A percentile compares a stretch with the other conserved stretches of the same genome.
These are phyloP conservation scores for Lamprologus lemairii DNA, from an alignment of 2,113 vertebrate species.

Conservation along the genomic window DNA sequence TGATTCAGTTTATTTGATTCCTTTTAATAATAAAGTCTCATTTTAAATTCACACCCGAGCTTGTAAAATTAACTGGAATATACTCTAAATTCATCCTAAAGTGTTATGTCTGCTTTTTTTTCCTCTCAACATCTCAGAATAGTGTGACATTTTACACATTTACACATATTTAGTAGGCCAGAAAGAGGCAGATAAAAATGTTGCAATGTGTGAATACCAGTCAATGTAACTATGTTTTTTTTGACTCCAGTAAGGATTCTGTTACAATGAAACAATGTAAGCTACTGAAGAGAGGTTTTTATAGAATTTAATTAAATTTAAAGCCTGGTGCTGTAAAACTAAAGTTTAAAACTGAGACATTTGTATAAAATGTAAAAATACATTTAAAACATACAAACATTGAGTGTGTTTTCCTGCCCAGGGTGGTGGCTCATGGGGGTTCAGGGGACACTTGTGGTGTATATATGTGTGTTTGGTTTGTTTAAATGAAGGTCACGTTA, in stretches of 20 bases:
- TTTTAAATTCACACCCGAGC: background rate
- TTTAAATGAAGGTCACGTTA: conserved; percentile 43
- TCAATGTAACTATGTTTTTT: background rate
- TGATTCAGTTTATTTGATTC: background rate
- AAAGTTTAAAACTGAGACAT: background rate
- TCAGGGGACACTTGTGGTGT: background rate
- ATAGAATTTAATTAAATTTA: background rate
- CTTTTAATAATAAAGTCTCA: background rate
- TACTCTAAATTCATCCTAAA: background rate
- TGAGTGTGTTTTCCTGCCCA: background rate
- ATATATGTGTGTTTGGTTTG: background rate
- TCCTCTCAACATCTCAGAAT: background rate
- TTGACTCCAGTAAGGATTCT: background rate
- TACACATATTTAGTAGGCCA: background rate
- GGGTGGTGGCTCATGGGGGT: background rate
- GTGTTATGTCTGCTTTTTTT: background rate
- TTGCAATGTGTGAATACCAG: background rate
- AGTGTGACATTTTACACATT: background rate
- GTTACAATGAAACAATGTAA: background rate
- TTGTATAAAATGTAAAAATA: background rate
- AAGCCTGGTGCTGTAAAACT: background rate
- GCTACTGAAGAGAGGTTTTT: background rate
- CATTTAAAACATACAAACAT: background rate
- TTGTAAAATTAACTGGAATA: background rate
- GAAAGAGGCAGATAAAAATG: background rate